Percentiles rank a stretch among this genome's conserved stretches.
Evolutionary conservation across 2,113 vertebrate species (phyloP).

Genomic region (Thryonomys swinderianus): DNA sequence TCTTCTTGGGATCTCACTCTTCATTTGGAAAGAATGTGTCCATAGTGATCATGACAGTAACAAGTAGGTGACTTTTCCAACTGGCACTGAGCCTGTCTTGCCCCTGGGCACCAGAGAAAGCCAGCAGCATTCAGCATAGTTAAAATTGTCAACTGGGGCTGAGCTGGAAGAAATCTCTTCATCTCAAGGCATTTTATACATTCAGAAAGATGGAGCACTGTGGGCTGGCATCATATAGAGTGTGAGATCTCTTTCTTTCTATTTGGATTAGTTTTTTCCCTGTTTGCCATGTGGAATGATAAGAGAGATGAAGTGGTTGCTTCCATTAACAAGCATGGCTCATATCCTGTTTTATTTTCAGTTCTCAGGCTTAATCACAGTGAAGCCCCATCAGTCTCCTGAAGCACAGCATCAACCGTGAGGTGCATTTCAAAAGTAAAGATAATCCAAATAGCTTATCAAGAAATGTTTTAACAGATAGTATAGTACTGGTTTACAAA

Average conservation of each 20-base stretch:
- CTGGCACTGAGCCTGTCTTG: background rate
- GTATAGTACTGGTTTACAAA: background rate
- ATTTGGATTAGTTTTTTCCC: background rate
- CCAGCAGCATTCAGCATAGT: background rate
- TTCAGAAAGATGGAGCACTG: slow-evolving; percentile 5
- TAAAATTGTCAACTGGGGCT: background rate
- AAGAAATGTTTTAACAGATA: slow-evolving; percentile 23
- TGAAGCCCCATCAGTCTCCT: slow-evolving; percentile 15
- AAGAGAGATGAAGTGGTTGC: background rate
- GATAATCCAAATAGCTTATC: slow-evolving; percentile 50
- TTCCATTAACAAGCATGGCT: slow-evolving; percentile 56
- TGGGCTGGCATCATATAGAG: background rate
- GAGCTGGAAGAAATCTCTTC: background rate
- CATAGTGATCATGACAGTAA: background rate
- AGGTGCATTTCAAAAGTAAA: slow-evolving; percentile 40
- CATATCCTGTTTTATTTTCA: background rate
- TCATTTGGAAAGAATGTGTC: slow-evolving; percentile 3
- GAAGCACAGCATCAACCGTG: slow-evolving; percentile 63
- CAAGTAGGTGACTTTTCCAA: slow-evolving; percentile 14
- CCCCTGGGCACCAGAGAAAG: background rate
- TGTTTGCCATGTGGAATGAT: background rate
- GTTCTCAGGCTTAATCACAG: slow-evolving; percentile 47
- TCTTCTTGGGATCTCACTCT: background rate
- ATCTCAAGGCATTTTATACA: background rate
- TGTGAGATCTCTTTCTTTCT: slow-evolving; percentile 4